Evolutionary conservation across 2,888 invertebrate species (phyloP), one percentile per base, ranked within the genome.

Genomic region (Euproctis similis): DNA sequence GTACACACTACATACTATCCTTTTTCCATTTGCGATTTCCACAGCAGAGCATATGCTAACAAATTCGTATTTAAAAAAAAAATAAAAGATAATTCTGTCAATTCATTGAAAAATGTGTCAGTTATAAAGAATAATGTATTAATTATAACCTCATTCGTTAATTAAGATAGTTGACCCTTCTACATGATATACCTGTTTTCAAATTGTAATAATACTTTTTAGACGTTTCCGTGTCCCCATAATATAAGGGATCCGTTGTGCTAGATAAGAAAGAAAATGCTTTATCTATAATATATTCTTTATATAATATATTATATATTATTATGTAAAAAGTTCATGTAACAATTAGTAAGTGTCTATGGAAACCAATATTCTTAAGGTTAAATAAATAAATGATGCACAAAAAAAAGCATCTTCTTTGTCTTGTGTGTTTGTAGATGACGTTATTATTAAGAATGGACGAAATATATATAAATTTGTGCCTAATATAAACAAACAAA

Each of bases 221-320:
- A 76, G 70, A 64, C 67, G 71, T 50, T 42, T 60, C 62, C 65
- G 75, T 80, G 81, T 81, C 81, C 80, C 80, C 63, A 50, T 59
- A 53, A 59, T 56, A 56, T 60, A 69, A 63, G 73, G 68, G 75
- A 71, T 78, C 73, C 72, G 72, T 73, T 80, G 76, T 82, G 80
- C 77, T 59, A 56, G 54, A 62, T 73, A 72, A 77, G 68, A 68
- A 70, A 76, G 61, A 75, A 80, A 82, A 82, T 82, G 84, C 84
- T 84, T 84, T 82, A 82, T 81, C 68, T 75, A 80, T 70, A 78
- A 71, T 82, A 77, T 84, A 84, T 84, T 84, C 84, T 84, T 50
- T 84, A 81, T 84, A 84, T 76, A 77, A 81, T 82, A 84, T 76
- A 76, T 78, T 58, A 53, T 84, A 81, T 81, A n/a, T n/a, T n/a